These are phyloP conservation scores for Cephalopachus bancanus DNA, from an alignment of 2,797 vertebrate genomes.

Conservation along the genomic window DNA sequence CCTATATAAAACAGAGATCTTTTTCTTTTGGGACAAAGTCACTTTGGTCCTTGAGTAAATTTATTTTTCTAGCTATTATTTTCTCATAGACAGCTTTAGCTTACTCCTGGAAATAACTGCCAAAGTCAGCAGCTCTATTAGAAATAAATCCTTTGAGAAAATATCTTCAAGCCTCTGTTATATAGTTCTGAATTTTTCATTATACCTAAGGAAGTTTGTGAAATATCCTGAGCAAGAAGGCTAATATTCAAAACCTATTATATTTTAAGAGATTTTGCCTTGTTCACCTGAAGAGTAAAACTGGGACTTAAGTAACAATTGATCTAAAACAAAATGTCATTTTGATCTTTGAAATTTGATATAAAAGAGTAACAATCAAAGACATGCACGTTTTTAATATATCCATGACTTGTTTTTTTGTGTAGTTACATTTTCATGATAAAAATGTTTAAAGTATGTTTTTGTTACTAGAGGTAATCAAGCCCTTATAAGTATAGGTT, in stretches of 20 bases:
- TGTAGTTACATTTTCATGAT: slow-evolving; percentile 56
- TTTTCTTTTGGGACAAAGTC: slow-evolving; percentile 34
- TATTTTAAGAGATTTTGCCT: slow-evolving; percentile 15
- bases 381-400: not conserved
- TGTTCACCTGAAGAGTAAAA: slow-evolving; percentile 44
- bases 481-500: slow-evolving; percentile 38
- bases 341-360: slow-evolving; percentile 46
- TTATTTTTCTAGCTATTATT: slow-evolving; percentile 55
- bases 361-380: slow-evolving; percentile 47
- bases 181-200: slow-evolving; percentile 20
- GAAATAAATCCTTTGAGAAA: slow-evolving; percentile 65
- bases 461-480: slow-evolving; percentile 24
- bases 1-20: not conserved
- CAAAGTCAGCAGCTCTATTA: not conserved
- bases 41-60: slow-evolving; percentile 48
- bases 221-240: not conserved
- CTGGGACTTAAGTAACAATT: not conserved
- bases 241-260: slow-evolving; percentile 26
- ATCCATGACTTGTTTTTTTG: not conserved
- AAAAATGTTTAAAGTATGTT: slow-evolving; percentile 46
- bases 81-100: slow-evolving; percentile 34
- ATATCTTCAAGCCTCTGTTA: slow-evolving; percentile 37
- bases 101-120: slow-evolving; percentile 54
- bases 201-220: not conserved
- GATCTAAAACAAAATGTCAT: not conserved